These are phyloP conservation scores for Volucella inflata DNA, from an alignment of 2,888 invertebrate genomes.

Conservation along the genomic window DNA sequence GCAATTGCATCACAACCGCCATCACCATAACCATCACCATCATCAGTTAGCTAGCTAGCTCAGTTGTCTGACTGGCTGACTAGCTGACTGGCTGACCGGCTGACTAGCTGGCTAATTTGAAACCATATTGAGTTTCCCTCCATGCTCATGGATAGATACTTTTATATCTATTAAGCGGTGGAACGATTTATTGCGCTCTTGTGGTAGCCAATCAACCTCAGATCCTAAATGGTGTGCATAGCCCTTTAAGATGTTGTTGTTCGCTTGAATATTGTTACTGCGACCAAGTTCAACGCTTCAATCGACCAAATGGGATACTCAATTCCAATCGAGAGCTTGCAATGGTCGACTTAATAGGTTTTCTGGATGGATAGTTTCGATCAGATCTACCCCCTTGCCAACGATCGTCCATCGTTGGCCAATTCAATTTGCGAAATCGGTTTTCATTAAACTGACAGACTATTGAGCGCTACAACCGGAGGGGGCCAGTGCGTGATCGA, in stretches of 20 bases:
- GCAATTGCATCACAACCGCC: slow-evolving; percentile 67
- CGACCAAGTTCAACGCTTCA: slow-evolving; percentile 27
- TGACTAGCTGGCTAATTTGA: slow-evolving; percentile 59
- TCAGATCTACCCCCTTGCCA: slow-evolving; percentile 15
- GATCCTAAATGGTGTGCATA: slow-evolving; percentile 66
- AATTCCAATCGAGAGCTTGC: slow-evolving; percentile 58
- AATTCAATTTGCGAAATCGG: slow-evolving; percentile 76
- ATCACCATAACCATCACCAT: slow-evolving; percentile 35
- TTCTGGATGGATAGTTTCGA: slow-evolving; percentile 70
- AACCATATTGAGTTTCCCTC: slow-evolving; percentile 51
- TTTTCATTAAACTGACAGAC: slow-evolving; percentile 75
- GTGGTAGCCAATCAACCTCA: slow-evolving; percentile 73
- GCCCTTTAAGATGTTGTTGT: slow-evolving; percentile 65
- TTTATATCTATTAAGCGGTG: slow-evolving; percentile 71
- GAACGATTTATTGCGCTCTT: slow-evolving; percentile 73
- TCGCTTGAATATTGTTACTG: slow-evolving; percentile 3
- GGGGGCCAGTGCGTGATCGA: slow-evolving; percentile 70
- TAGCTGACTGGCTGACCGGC: too few species aligned
- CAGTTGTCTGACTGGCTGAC: too few species aligned
- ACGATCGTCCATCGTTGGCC: slow-evolving; percentile 57
- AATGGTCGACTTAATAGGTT: slow-evolving; percentile 74
- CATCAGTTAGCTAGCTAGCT: background rate
- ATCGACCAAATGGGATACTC: slow-evolving; percentile 26
- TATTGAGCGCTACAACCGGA: slow-evolving; percentile 43
- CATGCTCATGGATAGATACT: slow-evolving; percentile 63